A percentile compares a stretch with the other conserved stretches of the same genome.
phyloP scores from a whole-genome alignment of 2,797 vertebrate genomes.

The Aulostomus chinensis region DNA sequence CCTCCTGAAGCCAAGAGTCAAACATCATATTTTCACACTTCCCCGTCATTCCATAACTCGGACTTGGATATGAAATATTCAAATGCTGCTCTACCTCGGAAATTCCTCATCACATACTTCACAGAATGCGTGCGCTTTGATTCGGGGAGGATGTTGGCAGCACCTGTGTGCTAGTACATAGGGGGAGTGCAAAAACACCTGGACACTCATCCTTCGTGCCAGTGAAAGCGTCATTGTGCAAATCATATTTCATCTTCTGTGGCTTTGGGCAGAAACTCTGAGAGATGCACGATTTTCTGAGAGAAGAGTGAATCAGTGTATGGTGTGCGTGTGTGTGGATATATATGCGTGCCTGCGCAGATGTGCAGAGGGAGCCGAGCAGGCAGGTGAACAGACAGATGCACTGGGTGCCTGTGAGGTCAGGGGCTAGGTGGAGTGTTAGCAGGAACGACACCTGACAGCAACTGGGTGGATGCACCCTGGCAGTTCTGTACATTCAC shows the following conservation, averaged over 20 bases:
- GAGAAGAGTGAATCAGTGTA: conserved; percentile 5
- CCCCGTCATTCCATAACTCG: conserved; percentile 50
- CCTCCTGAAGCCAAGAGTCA: conserved; percentile 44
- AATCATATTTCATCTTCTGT: conserved; percentile 7
- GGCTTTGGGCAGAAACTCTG: conserved; percentile 13
- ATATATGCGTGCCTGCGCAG: conserved; percentile 33
- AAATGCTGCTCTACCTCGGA: conserved; percentile 38
- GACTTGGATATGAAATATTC: conserved; percentile 61
- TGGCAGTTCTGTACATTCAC: conserved; percentile 79
- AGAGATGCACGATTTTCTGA: neutral
- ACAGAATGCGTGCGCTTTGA: conserved; percentile 22
- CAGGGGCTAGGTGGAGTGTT: conserved; percentile 76
- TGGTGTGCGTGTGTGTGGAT: conserved; percentile 29
- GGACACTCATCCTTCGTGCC: conserved; percentile 2
- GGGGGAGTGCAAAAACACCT: conserved; percentile 13
- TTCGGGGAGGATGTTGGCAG: conserved; percentile 5
- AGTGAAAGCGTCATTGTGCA: neutral
- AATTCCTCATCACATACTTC: conserved; percentile 43
- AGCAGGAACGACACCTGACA: conserved; percentile 78
- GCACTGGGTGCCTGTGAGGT: conserved; percentile 68
- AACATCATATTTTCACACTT: conserved; percentile 57
- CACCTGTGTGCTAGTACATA: conserved; percentile 11
- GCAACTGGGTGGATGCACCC: conserved; percentile 67
- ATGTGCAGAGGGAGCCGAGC: conserved; percentile 46
- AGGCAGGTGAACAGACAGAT: conserved; percentile 52